phyloP scores from a whole-genome alignment of 1,140 invertebrate genomes.

The Sipha flava region DNA sequence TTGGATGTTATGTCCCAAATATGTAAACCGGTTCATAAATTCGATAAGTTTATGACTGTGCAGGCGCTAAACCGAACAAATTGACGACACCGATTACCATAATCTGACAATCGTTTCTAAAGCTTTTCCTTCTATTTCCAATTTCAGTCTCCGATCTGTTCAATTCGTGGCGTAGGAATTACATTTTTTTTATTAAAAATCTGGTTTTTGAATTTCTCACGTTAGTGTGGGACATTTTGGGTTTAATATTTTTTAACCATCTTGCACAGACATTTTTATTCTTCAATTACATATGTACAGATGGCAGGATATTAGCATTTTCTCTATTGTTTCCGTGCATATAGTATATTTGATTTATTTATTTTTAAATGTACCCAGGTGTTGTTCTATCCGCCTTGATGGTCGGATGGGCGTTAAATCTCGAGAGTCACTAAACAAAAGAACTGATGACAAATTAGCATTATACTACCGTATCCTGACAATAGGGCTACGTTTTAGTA shows the following conservation, averaged over 20 bases:
- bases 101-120: not conserved
- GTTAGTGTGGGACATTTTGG: not conserved
- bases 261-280: not conserved
- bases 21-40: slow-evolving; percentile 20
- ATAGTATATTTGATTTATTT: not conserved
- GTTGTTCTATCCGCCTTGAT: slow-evolving; percentile 2
- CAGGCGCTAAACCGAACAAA: slow-evolving; percentile 25
- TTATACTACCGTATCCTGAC: not conserved
- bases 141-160: not conserved
- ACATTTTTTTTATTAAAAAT: not conserved
- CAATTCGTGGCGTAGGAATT: not conserved
- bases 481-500: not conserved
- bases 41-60: slow-evolving; percentile 13
- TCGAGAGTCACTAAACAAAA: not conserved
- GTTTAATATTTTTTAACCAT: not conserved
- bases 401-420: slow-evolving; percentile 16
- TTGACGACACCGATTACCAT: slow-evolving; percentile 20
- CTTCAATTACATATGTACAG: not conserved
- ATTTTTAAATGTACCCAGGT: not conserved
- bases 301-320: not conserved
- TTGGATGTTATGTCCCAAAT: not conserved
- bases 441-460: slow-evolving; percentile 13
- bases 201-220: not conserved
- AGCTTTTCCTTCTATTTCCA: not conserved
- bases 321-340: not conserved